Percentiles rank a stretch among this genome's conserved stretches.
phyloP scores from a whole-genome alignment of 2,113 vertebrate species.

The Xiphophorus hellerii region DNA sequence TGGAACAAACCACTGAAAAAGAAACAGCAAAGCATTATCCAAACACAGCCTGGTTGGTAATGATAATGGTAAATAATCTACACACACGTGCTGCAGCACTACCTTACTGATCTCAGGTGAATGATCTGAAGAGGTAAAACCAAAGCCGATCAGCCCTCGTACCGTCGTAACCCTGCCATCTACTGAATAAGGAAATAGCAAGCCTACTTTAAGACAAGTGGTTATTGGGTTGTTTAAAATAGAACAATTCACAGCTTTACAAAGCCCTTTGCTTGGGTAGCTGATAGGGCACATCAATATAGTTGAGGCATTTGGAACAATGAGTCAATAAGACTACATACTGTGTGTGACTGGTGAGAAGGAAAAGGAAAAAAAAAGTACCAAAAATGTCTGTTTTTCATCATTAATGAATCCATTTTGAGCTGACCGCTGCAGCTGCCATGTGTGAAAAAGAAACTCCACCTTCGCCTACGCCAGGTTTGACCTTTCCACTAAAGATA shows the following conservation, averaged over 20 bases:
- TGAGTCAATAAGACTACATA: constrained; percentile 64
- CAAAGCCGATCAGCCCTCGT: constrained; percentile 54
- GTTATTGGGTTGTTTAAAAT: constrained; percentile 74
- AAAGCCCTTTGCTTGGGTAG: constrained; percentile 73
- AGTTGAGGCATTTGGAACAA: constrained; percentile 75
- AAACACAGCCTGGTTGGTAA: constrained; percentile 65
- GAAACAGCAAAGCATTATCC: constrained; percentile 63
- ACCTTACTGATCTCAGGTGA: constrained; percentile 62
- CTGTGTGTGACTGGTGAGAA: constrained; percentile 51
- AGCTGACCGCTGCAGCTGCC: constrained; percentile 41
- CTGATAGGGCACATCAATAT: constrained; percentile 74
- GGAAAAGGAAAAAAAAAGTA: constrained; percentile 43
- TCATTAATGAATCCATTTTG: constrained; percentile 37
- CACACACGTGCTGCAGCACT: constrained; percentile 62
- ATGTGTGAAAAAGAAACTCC: constrained; percentile 50
- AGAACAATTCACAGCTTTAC: constrained; percentile 79
- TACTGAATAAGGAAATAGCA: constrained; percentile 68
- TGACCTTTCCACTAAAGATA: constrained; percentile 64
- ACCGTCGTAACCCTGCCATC: constrained; percentile 53
- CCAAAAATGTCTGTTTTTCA: constrained; percentile 47
- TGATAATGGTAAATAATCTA: constrained; percentile 74
- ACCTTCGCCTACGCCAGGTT: constrained; percentile 25
- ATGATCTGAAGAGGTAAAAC: constrained; percentile 65
- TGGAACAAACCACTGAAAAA: constrained; percentile 62
- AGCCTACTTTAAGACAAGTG: constrained; percentile 79